These are phyloP conservation scores for Pontoporia blainvillei DNA, from an alignment of 2,113 vertebrate species.

Conservation along the genomic window DNA sequence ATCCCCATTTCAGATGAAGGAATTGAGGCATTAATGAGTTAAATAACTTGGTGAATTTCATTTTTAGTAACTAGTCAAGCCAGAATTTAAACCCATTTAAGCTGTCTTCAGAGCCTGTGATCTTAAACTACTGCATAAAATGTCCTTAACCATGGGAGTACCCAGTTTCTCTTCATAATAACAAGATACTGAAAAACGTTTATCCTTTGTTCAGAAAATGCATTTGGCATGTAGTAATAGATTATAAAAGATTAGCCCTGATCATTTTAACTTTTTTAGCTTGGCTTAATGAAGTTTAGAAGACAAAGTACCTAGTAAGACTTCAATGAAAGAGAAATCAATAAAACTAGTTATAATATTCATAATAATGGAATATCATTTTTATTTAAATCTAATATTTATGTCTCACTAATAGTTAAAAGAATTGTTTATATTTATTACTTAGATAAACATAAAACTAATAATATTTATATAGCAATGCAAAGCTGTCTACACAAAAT, in stretches of 20 bases:
- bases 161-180: background rate
- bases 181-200: background rate
- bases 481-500: background rate
- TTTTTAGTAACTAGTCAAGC: background rate
- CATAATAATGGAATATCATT: constrained; percentile 19
- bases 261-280: constrained; percentile 62
- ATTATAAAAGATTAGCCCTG: constrained; percentile 61
- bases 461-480: background rate
- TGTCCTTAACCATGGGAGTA: background rate
- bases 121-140: background rate
- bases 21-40: background rate
- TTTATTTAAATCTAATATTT: constrained; percentile 38
- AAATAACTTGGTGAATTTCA: background rate
- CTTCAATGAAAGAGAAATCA: constrained; percentile 41
- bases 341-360: constrained; percentile 44
- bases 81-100: background rate
- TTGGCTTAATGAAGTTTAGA: constrained; percentile 52
- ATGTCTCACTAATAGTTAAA: constrained; percentile 9
- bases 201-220: constrained; percentile 30
- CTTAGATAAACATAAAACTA: background rate
- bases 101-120: background rate
- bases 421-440: background rate
- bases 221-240: constrained; percentile 32
- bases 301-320: constrained; percentile 50
- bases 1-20: background rate